Evolutionary conservation across 2,888 invertebrate species (phyloP), one percentile per base, ranked within the genome.

Genomic region (Anodontia alba): DNA sequence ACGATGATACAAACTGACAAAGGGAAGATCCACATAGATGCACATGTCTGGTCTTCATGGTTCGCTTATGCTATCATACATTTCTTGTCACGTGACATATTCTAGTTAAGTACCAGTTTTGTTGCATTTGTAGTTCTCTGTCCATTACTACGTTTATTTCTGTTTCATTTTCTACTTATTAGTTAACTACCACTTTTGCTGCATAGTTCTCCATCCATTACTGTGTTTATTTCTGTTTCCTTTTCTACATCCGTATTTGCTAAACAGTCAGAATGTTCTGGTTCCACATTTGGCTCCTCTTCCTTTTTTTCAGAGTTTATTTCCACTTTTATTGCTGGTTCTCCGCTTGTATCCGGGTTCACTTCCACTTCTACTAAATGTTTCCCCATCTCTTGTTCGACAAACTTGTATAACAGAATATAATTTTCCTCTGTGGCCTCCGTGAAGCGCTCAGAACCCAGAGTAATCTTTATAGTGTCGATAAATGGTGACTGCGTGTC

Each of bases 401-500:
- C 76, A 73, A 88, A 89, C 57, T 76, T 67, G 62, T 85, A 89
- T 23, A 89, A 66, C 12, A 87, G 66, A 51, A 76, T 81, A 57
- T 88, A 90, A 78, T 90, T 91, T 69, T 96, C 96, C 93, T 98
- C 97, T 83, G 98, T 97, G 94, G 98, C 97, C 75, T 97, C 97
- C 20, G 98, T 97, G 95, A 97, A 98, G 86, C 98, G 96, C 87
- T 98, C 98, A 12, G 77, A 75, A 8, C 97, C 98, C 51, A 98
- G 95, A 0, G 97, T 97, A 82, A 96, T 96, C 93, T 97, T 96
- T n/a, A 98, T 97, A 0, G 98, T 97, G 93, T 97, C 96, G 89
- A 98, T 95, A 95, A 98, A 98, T 1, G 98, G 97, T 88, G 96
- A 96, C 94, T 98, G 97, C 92, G 98, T 97, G 96, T 96, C 97